A percentile compares a stretch with the other conserved stretches of the same genome.
phyloP scores from a whole-genome alignment of 2,797 vertebrate genomes.

The Peromyscus eremicus region DNA sequence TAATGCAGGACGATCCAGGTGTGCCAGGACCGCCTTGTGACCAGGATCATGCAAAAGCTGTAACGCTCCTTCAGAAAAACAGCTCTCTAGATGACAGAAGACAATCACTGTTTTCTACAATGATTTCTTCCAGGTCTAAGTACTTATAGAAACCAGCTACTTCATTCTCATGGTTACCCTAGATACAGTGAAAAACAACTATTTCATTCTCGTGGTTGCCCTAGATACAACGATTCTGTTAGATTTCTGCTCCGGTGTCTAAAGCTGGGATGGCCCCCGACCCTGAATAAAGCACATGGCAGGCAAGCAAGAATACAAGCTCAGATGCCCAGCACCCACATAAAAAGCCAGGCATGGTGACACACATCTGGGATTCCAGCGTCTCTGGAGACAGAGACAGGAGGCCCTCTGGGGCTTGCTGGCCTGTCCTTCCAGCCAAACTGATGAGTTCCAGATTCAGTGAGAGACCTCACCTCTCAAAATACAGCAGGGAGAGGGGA shows the following conservation, averaged over 20 bases:
- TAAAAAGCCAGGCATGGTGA: neutral
- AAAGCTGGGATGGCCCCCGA: neutral
- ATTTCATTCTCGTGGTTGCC: neutral
- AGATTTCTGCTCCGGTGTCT: neutral
- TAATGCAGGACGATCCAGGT: neutral
- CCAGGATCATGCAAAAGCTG: neutral
- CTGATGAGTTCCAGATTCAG: neutral
- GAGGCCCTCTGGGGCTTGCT: neutral
- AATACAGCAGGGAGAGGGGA: too few relatives aligned
- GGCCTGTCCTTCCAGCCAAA: neutral
- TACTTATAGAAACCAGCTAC: neutral
- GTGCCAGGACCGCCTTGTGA: neutral
- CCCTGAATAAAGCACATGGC: neutral
- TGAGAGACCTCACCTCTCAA: neutral
- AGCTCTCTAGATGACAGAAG: neutral
- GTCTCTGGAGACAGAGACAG: neutral
- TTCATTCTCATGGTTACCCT: neutral
- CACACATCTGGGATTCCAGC: neutral
- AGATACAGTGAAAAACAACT: neutral
- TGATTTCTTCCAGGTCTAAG: neutral
- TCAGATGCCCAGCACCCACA: neutral
- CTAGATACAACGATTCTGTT: neutral
- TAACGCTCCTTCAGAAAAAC: neutral
- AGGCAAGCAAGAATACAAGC: neutral
- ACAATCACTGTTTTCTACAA: neutral